Evolutionary conservation across 2,113 vertebrate genomes (phyloP).

Genomic region (Crypturellus undulatus): DNA sequence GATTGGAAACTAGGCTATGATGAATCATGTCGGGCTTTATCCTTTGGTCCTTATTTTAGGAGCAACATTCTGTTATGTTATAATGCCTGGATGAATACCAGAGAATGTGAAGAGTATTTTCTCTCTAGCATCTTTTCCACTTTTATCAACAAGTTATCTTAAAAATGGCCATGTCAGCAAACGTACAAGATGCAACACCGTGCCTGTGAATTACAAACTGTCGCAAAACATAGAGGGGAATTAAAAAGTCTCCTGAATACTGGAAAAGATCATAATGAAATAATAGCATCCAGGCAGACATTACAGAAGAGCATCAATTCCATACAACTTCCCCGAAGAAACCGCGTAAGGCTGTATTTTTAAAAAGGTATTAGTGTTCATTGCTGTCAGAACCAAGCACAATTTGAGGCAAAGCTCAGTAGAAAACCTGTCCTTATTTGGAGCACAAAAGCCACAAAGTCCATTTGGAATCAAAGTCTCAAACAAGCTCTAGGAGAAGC

Average conservation of each 20-base stretch:
- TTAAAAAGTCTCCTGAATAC: conserved; percentile 52
- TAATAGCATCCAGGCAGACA: not conserved
- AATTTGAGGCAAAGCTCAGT: not conserved
- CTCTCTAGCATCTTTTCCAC: not conserved
- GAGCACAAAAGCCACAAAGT: not conserved
- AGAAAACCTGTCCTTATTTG: not conserved
- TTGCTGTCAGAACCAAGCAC: conserved; percentile 1
- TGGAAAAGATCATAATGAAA: conserved; percentile 40
- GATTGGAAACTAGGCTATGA: not conserved
- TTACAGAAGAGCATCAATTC: not conserved
- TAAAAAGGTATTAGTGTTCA: not conserved
- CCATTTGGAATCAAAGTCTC: not conserved
- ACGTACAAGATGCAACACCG: not conserved
- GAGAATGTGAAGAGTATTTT: not conserved
- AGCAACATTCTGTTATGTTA: not conserved
- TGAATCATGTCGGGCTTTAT: not conserved
- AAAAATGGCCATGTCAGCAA: conserved; percentile 25
- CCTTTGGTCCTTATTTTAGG: not conserved
- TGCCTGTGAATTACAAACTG: not conserved
- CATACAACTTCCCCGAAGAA: not conserved
- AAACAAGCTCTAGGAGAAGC: not conserved
- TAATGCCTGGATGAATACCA: not conserved
- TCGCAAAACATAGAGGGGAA: conserved; percentile 25
- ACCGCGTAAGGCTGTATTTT: not conserved
- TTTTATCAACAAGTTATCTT: conserved; percentile 34